These are phyloP conservation scores for Drosophila teissieri DNA, from an alignment of 1,140 invertebrate species.

Conservation along the genomic window DNA sequence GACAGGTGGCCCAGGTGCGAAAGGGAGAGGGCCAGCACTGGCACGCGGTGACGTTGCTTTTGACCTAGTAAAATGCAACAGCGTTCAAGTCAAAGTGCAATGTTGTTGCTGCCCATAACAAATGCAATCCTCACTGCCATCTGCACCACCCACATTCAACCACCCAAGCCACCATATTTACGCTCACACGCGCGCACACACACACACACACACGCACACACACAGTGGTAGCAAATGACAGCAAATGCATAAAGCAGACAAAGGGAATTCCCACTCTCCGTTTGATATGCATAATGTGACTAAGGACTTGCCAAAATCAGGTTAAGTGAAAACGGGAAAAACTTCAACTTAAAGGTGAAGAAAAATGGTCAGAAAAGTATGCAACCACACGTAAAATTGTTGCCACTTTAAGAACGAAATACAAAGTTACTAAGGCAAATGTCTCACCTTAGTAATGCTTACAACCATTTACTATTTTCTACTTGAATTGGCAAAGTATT, in stretches of 20 bases:
- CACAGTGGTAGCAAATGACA: conserved; percentile 52
- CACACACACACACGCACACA: neutral
- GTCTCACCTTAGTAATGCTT: too few relatives aligned
- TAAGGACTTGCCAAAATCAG: conserved; percentile 1
- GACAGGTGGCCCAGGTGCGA: neutral
- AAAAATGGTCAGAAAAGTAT: neutral
- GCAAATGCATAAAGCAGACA: conserved; percentile 51
- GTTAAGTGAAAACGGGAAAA: conserved; percentile 7
- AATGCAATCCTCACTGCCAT: conserved; percentile 59
- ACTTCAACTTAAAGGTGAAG: conserved; percentile 8
- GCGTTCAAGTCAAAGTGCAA: conserved; percentile 79
- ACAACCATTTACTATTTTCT: neutral
- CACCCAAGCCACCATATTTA: conserved; percentile 2
- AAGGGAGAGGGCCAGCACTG: conserved; percentile 22
- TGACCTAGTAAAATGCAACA: conserved; percentile 81
- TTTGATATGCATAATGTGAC: conserved; percentile 34
- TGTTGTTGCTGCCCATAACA: conserved; percentile 50
- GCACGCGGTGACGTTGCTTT: conserved; percentile 70
- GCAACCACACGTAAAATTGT: too few relatives aligned
- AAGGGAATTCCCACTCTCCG: conserved; percentile 20
- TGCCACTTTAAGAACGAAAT: neutral
- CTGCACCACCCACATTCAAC: conserved; percentile 15
- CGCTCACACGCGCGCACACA: neutral
- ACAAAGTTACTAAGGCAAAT: neutral
- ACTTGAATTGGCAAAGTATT: neutral